Evolutionary conservation across 2,888 invertebrate genomes (phyloP).

Genomic region (Lasiommata megera): DNA sequence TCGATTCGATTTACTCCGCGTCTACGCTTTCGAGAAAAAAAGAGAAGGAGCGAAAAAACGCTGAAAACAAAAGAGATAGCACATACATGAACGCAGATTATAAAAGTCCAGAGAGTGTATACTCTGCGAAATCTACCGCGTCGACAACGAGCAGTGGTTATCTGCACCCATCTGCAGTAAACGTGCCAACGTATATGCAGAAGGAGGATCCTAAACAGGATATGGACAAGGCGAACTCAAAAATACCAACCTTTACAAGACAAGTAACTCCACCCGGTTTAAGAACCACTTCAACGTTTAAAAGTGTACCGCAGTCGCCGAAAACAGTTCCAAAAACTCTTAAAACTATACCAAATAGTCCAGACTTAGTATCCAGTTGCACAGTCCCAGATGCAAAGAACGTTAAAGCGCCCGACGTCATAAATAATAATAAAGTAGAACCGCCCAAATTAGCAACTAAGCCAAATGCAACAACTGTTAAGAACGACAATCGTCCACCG

Average conservation of each 20-base stretch:
- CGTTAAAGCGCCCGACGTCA: constrained; percentile 83
- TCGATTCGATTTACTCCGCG: constrained; percentile 93
- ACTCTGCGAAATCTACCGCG: constrained; percentile 82
- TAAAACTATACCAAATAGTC: constrained; percentile 80
- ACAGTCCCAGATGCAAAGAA: constrained; percentile 74
- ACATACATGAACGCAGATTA: constrained; percentile 84
- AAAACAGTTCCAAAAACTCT: constrained; percentile 59
- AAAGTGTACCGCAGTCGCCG: constrained; percentile 64
- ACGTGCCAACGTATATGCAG: constrained; percentile 79
- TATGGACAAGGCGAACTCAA: constrained; percentile 67
- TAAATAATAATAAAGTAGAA: constrained; percentile 71
- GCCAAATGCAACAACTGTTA: constrained; percentile 63
- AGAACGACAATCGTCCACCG: constrained; percentile 64
- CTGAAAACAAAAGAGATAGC: constrained; percentile 63
- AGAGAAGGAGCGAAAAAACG: constrained; percentile 59
- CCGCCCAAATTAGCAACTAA: constrained; percentile 73
- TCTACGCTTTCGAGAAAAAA: constrained; percentile 85
- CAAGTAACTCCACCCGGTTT: constrained; percentile 78
- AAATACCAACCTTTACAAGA: constrained; percentile 70
- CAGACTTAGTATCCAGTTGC: constrained; percentile 88
- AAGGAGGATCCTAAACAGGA: constrained; percentile 44
- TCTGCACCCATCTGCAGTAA: constrained; percentile 86
- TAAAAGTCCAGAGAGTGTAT: constrained; percentile 83
- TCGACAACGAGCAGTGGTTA: constrained; percentile 87
- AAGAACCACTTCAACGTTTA: constrained; percentile 64